phyloP scores from a whole-genome alignment of 23 tunicate genomes.

The Trididemnum clinides region DNA sequence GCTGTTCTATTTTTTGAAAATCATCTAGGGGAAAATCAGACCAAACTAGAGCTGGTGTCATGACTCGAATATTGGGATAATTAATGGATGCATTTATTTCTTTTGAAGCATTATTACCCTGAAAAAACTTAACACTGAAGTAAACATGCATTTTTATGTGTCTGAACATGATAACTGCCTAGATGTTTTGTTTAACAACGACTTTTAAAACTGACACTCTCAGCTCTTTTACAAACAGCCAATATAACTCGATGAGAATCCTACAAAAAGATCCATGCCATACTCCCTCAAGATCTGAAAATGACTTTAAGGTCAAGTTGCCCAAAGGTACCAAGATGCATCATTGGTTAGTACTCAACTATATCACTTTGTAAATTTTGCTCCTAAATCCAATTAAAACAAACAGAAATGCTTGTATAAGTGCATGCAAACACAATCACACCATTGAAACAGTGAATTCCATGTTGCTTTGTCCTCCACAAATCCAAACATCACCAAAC shows the following conservation, averaged over 20 bases:
- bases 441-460: constrained; percentile 85
- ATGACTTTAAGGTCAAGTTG: no score
- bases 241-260: no score
- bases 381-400: no score
- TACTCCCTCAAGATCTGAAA: no score
- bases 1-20: constrained; percentile 37
- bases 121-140: background rate
- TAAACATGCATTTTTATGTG: background rate
- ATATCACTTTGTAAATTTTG: no score
- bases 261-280: no score
- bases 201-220: no score
- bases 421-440: no score
- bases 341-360: no score
- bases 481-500: constrained; percentile 89
- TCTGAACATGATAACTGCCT: background rate
- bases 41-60: constrained; percentile 45
- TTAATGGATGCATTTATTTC: constrained; percentile 55
- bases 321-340: no score
- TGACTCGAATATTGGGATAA: constrained; percentile 68
- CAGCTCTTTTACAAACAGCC: no score
- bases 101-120: constrained; percentile 58
- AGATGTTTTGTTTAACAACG: no score
- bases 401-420: background rate
- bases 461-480: constrained; percentile 93
- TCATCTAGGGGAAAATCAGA: constrained; percentile 59